Evolutionary conservation across 2,113 vertebrate genomes (phyloP).

Genomic region (Gymnobelideus leadbeateri): DNA sequence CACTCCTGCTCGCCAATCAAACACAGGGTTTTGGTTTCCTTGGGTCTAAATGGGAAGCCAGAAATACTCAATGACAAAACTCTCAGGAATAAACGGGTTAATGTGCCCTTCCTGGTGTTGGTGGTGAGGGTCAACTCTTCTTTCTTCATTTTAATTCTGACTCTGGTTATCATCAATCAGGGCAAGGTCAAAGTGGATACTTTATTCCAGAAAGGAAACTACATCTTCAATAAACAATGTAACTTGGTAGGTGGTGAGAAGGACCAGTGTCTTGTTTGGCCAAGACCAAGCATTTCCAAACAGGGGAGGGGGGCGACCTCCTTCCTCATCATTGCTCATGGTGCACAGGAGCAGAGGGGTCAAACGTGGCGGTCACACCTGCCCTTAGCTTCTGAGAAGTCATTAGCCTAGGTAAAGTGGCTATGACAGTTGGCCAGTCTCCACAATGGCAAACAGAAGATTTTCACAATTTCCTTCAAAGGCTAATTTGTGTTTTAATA

Average conservation of each 20-base stretch:
- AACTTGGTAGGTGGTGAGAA: no score
- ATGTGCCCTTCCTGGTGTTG: background rate
- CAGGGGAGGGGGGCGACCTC: no score
- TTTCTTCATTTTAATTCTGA: background rate
- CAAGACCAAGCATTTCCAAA: background rate
- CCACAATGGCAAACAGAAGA: no score
- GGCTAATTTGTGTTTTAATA: background rate
- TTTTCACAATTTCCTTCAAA: background rate
- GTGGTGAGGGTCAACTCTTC: no score
- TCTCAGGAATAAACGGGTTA: background rate
- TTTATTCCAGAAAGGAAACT: background rate
- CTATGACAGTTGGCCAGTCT: no score
- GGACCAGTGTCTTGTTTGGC: no score
- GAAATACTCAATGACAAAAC: background rate
- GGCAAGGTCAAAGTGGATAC: background rate
- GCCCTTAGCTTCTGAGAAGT: background rate
- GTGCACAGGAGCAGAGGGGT: no score
- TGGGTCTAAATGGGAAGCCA: background rate
- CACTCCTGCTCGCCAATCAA: background rate
- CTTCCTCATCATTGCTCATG: no score
- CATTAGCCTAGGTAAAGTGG: no score
- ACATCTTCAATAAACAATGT: no score
- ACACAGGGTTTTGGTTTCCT: background rate
- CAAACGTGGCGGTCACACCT: background rate
- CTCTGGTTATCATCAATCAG: no score